These are phyloP conservation scores for Caradrina kadenii DNA, from an alignment of 2,888 invertebrate genomes.

Conservation along the genomic window DNA sequence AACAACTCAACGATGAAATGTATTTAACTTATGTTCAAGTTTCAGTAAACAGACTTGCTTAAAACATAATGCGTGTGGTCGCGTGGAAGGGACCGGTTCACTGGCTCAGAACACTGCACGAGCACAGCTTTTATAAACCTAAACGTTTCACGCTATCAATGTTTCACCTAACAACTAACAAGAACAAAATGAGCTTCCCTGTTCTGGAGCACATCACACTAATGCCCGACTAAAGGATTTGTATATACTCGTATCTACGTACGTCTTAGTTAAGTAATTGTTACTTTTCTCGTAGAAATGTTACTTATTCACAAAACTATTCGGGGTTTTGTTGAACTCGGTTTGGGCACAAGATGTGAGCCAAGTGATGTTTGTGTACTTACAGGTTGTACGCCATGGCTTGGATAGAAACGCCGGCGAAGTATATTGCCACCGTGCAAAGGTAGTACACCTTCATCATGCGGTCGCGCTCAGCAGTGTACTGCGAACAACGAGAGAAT, in stretches of 20 bases:
- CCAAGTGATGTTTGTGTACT: conserved; percentile 72
- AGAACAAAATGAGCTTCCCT: not conserved
- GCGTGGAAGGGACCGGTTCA: conserved; percentile 48
- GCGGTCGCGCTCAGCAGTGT: conserved; percentile 94
- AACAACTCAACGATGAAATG: not conserved
- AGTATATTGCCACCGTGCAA: conserved; percentile 94
- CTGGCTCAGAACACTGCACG: conserved; percentile 37
- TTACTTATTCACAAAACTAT: conserved; percentile 9
- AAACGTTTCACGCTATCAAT: conserved; percentile 5
- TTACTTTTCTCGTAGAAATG: not conserved
- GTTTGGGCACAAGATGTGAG: not conserved
- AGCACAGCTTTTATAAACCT: conserved; percentile 4
- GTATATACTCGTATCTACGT: too few relatives aligned
- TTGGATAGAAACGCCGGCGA: conserved; percentile 93
- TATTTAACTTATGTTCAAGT: not conserved
- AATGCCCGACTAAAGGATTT: not conserved
- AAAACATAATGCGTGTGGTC: conserved; percentile 34
- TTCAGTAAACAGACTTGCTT: conserved; percentile 12
- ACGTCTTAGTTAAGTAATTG: too few relatives aligned
- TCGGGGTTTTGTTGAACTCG: not conserved
- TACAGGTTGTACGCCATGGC: conserved; percentile 92
- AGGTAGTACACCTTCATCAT: conserved; percentile 97
- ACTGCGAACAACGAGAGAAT: conserved; percentile 90
- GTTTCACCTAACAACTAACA: not conserved
- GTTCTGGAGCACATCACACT: not conserved